A percentile compares a stretch with the other conserved stretches of the same genome.
phyloP scores from a whole-genome alignment of 2,888 invertebrate species.

The Scaptodrosophila latifasciaeformis region DNA sequence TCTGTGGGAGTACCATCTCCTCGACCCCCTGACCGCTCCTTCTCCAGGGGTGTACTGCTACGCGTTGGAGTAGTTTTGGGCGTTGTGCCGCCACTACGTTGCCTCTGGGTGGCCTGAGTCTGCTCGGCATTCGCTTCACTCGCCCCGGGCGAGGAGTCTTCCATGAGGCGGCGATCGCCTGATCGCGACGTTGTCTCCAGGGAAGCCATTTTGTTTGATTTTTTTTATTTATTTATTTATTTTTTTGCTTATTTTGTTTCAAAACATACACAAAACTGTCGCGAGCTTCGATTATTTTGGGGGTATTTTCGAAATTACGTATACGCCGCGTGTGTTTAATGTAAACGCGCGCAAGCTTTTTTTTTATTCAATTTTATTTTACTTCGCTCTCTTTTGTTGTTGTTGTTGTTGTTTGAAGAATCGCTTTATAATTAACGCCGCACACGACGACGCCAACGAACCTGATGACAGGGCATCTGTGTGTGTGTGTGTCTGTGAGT shows the following conservation, averaged over 20 bases:
- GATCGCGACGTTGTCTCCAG: constrained; percentile 36
- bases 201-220: constrained; percentile 46
- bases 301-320: no score
- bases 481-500: not conserved
- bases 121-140: constrained; percentile 41
- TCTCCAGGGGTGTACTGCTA: constrained; percentile 8
- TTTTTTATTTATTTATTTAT: no score
- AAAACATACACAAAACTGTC: no score
- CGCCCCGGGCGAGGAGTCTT: no score
- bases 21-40: constrained; percentile 14
- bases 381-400: not conserved
- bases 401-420: constrained; percentile 2
- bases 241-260: no score
- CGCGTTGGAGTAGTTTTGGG: constrained; percentile 12
- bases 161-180: constrained; percentile 6
- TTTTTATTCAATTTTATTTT: not conserved
- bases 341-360: constrained; percentile 14
- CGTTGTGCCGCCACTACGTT: constrained; percentile 47
- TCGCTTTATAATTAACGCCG: not conserved
- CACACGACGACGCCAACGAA: not conserved
- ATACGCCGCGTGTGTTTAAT: no score
- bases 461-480: constrained; percentile 6
- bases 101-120: constrained; percentile 49
- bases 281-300: no score
- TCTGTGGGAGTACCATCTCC: not conserved